Evolutionary conservation across 2,797 vertebrate species (phyloP).

Genomic region (Microctenopoma steveboyesi): DNA sequence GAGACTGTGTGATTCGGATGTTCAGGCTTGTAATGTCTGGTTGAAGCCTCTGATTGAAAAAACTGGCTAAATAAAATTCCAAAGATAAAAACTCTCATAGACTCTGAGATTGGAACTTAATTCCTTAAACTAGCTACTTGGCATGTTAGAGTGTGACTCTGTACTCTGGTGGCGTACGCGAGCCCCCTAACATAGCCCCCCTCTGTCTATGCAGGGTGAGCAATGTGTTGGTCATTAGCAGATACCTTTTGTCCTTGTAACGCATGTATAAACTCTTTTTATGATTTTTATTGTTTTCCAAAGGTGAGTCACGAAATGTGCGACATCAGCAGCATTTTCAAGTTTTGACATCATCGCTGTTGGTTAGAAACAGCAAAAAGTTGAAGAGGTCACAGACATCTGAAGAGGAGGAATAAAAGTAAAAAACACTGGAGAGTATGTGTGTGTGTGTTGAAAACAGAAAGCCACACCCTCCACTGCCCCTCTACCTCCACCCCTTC

Average conservation of each 20-base stretch:
- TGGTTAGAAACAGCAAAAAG: background rate
- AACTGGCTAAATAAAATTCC: no score
- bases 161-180: no score
- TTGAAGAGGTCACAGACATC: background rate
- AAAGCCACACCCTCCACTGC: slow-evolving; percentile 18
- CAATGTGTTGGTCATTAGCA: background rate
- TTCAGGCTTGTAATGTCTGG: no score
- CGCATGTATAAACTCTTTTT: background rate
- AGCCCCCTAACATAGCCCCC: no score
- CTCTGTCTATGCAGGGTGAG: background rate
- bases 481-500: slow-evolving; percentile 10
- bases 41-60: no score
- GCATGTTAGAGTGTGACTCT: no score
- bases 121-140: no score
- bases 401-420: slow-evolving; percentile 35
- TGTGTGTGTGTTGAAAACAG: slow-evolving; percentile 40
- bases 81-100: no score
- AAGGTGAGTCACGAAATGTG: background rate
- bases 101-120: no score
- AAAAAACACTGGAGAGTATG: slow-evolving; percentile 34
- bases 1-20: no score
- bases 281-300: background rate
- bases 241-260: background rate
- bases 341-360: background rate
- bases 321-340: background rate